These are phyloP conservation scores for Leptopilina clavipes DNA, from an alignment of 1,140 invertebrate species.

Conservation along the genomic window DNA sequence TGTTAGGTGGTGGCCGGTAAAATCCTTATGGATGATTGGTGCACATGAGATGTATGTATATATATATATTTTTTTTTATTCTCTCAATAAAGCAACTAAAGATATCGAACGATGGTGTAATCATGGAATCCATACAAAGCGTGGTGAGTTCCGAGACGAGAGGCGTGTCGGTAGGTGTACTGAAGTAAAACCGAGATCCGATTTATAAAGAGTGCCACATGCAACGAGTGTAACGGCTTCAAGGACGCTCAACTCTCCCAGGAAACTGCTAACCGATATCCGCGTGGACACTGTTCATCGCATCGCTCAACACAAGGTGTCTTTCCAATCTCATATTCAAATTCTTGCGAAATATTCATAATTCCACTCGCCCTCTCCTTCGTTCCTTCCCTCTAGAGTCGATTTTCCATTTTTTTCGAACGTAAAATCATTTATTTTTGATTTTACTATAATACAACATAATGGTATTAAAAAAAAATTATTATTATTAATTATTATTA, in stretches of 20 bases:
- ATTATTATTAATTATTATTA: too few species aligned
- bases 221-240: constrained; percentile 63
- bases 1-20: too few species aligned
- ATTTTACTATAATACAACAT: too few species aligned
- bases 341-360: too few species aligned
- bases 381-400: too few species aligned
- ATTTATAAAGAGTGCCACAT: constrained; percentile 49
- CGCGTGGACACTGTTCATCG: constrained; percentile 18
- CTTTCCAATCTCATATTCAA: background rate
- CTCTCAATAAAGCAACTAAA: constrained; percentile 35
- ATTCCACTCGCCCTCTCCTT: background rate
- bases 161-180: constrained; percentile 61
- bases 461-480: too few species aligned
- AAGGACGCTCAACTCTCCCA: constrained; percentile 68
- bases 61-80: constrained; percentile 36
- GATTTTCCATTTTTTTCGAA: too few species aligned
- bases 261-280: constrained; percentile 70
- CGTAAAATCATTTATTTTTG: too few species aligned
- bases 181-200: constrained; percentile 51
- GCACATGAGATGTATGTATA: too few species aligned
- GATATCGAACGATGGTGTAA: constrained; percentile 54
- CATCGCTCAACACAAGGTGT: background rate
- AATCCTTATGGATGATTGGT: constrained; percentile 47
- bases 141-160: constrained; percentile 50
- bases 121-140: constrained; percentile 54